phyloP scores from a whole-genome alignment of 2,113 vertebrate genomes.

The crab-eating macaque (Macaca fascicularis) region T2T-MFA8v1.1 NC_088391.1:4989001-4989500 shows the following conservation, averaged over 20 bases:
- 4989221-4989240: too few relatives aligned
- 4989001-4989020: too few relatives aligned
- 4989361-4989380: not conserved
- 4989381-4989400: not conserved
- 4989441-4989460: not conserved
- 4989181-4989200: too few relatives aligned
- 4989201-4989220: too few relatives aligned
- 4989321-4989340: not conserved
- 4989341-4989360: not conserved
- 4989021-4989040: too few relatives aligned
- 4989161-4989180: too few relatives aligned
- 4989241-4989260: not conserved
- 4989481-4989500: conserved; percentile 22
- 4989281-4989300: not conserved
- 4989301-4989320: not conserved
- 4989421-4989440: not conserved
- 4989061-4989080: too few relatives aligned
- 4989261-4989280: conserved; percentile 4
- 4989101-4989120: too few relatives aligned
- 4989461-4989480: not conserved
- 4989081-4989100: too few relatives aligned
- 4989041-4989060: too few relatives aligned
- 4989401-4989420: not conserved
- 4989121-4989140: too few relatives aligned
- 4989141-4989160: too few relatives aligned